Evolutionary conservation across 1,140 invertebrate genomes (phyloP).

Genomic region (Lethrus apterus): DNA sequence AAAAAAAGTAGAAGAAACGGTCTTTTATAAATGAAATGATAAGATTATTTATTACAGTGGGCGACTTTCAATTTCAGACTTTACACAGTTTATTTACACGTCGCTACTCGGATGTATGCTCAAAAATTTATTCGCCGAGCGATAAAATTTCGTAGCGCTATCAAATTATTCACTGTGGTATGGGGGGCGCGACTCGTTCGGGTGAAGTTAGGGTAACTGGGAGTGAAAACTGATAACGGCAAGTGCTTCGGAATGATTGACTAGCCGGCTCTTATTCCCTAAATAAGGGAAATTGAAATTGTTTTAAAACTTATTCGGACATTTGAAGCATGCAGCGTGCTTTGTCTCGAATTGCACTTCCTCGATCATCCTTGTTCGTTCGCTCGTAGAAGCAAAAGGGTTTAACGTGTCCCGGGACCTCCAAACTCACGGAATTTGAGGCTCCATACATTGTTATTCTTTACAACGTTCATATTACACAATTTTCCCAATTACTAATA

Average conservation of each 20-base stretch:
- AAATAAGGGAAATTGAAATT: constrained; percentile 26
- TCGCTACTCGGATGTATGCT: constrained; percentile 22
- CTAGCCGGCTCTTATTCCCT: constrained; percentile 17
- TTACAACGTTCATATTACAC: too few relatives aligned
- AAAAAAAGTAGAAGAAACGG: too few relatives aligned
- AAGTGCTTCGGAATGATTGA: constrained; percentile 25
- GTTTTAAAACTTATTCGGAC: constrained; percentile 25
- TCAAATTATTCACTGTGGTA: constrained; percentile 35
- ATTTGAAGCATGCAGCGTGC: constrained; percentile 17
- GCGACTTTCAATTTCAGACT: constrained; percentile 37
- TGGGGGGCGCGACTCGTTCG: constrained; percentile 28
- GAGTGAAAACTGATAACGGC: constrained; percentile 22
- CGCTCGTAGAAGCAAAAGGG: too few relatives aligned
- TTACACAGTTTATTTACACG: constrained; percentile 35
- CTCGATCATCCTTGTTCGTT: too few relatives aligned
- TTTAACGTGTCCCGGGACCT: too few relatives aligned
- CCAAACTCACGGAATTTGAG: too few relatives aligned
- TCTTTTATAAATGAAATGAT: too few relatives aligned
- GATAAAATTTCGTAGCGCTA: constrained; percentile 35
- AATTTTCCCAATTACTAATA: too few relatives aligned
- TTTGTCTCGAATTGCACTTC: constrained; percentile 15
- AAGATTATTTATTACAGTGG: constrained; percentile 24
- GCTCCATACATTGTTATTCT: too few relatives aligned
- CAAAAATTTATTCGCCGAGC: constrained; percentile 31
- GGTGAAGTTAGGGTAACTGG: too few relatives aligned